Percentiles rank a stretch among this genome's conserved stretches.
These are phyloP conservation scores for Drosophila persimilis DNA, from an alignment of 1,140 invertebrate species.

Conservation along the genomic window DNA sequence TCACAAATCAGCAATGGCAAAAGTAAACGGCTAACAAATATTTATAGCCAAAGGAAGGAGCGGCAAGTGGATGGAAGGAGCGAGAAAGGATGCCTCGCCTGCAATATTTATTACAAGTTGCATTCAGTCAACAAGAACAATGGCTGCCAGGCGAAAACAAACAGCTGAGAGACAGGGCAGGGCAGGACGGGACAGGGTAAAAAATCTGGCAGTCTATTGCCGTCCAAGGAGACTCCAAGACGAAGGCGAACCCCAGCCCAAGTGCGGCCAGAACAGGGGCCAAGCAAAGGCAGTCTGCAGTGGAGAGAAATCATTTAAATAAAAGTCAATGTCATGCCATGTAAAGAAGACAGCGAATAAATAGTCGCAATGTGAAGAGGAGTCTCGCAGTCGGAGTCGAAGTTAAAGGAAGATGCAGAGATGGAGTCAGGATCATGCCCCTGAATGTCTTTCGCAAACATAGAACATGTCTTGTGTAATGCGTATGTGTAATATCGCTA, in stretches of 20 bases:
- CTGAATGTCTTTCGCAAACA: slow-evolving; percentile 28
- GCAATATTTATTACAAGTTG: slow-evolving; percentile 80
- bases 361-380: slow-evolving; percentile 35
- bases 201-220: slow-evolving; percentile 61
- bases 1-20: slow-evolving; percentile 75
- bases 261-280: not conserved
- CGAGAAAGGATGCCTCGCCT: slow-evolving; percentile 11
- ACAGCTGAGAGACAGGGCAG: slow-evolving; percentile 46
- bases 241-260: not conserved
- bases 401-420: slow-evolving; percentile 17
- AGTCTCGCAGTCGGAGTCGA: slow-evolving; percentile 7
- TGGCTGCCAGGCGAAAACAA: slow-evolving; percentile 63
- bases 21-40: slow-evolving; percentile 79
- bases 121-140: slow-evolving; percentile 69
- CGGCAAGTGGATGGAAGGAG: slow-evolving; percentile 31
- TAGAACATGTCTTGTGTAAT: slow-evolving; percentile 26
- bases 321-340: slow-evolving; percentile 81
- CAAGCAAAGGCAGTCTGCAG: slow-evolving; percentile 41
- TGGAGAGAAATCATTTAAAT: slow-evolving; percentile 76
- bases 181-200: slow-evolving; percentile 1
- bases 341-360: slow-evolving; percentile 76
- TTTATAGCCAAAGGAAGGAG: slow-evolving; percentile 62
- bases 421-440: slow-evolving; percentile 29
- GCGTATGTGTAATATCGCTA: slow-evolving; percentile 70
- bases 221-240: slow-evolving; percentile 49